phyloP scores from a whole-genome alignment of 2,888 invertebrate genomes.

The Rhagium mordax region DNA sequence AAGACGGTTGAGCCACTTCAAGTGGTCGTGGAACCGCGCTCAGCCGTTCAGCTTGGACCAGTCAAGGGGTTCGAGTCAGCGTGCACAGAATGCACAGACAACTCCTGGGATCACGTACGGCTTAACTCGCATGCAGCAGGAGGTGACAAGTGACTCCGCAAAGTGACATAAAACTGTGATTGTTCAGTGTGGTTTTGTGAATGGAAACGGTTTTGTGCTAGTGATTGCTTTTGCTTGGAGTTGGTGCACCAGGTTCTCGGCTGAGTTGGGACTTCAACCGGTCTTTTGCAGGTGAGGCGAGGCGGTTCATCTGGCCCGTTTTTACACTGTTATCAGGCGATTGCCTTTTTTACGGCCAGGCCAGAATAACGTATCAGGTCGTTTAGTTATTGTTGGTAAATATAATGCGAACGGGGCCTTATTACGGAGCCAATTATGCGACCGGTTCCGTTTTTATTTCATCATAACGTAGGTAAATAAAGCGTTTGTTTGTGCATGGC shows the following conservation, averaged over 20 bases:
- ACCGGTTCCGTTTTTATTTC: neutral
- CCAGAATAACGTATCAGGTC: conserved; percentile 12
- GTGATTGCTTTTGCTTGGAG: conserved; percentile 14
- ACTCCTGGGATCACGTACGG: conserved; percentile 13
- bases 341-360: conserved; percentile 47
- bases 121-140: neutral
- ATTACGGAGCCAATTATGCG: neutral
- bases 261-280: conserved; percentile 7
- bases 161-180: conserved; percentile 3
- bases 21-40: conserved; percentile 50
- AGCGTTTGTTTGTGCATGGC: too few relatives aligned
- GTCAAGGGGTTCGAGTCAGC: conserved; percentile 53
- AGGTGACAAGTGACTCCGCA: conserved; percentile 6
- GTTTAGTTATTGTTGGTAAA: conserved; percentile 16
- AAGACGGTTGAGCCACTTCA: conserved; percentile 40
- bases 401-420: conserved; percentile 3
- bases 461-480: neutral
- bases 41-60: conserved; percentile 46
- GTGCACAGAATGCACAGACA: conserved; percentile 37
- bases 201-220: conserved; percentile 15
- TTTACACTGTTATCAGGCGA: conserved; percentile 60
- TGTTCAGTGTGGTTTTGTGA: conserved; percentile 23
- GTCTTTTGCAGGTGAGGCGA: conserved; percentile 28
- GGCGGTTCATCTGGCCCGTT: conserved; percentile 50
- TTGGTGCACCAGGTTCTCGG: conserved; percentile 1